A percentile compares a stretch with the other conserved stretches of the same genome.
These are phyloP conservation scores for Nothocercus julius DNA, from an alignment of 2,113 vertebrate genomes.

Conservation along the genomic window DNA sequence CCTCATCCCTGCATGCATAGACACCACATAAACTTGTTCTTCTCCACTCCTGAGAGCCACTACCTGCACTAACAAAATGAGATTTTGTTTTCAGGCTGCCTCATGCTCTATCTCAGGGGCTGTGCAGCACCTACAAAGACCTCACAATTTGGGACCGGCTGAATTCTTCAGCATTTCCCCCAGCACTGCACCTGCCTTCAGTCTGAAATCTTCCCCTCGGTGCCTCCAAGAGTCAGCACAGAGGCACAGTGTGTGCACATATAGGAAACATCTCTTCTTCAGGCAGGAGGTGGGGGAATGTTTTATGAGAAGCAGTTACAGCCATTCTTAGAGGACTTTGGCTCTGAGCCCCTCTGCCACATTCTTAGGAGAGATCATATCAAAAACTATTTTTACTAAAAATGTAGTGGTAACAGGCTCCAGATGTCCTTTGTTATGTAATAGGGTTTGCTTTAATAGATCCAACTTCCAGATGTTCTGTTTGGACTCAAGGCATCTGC, in stretches of 20 bases:
- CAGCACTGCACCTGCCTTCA: conserved; percentile 10
- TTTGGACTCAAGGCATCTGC: conserved; percentile 14
- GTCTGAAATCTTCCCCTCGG: neutral
- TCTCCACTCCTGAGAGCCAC: neutral
- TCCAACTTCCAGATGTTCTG: conserved; percentile 67
- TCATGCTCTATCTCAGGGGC: neutral
- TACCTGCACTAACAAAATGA: neutral
- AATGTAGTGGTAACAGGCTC: conserved; percentile 69
- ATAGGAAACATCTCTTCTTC: neutral
- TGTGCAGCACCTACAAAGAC: neutral
- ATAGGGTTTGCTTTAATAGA: conserved; percentile 62
- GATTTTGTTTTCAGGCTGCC: neutral
- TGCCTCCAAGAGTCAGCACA: neutral
- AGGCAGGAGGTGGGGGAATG: neutral
- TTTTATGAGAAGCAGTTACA: conserved; percentile 45
- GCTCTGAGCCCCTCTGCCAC: conserved; percentile 40
- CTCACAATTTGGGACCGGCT: neutral
- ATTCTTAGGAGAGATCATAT: conserved; percentile 73
- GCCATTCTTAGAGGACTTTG: conserved; percentile 60
- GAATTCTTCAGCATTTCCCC: neutral
- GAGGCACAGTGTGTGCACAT: accelerated
- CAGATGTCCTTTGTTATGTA: conserved; percentile 75
- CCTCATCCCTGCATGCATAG: neutral
- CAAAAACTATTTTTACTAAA: conserved; percentile 62
- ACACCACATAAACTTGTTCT: neutral